Base-by-base conservation (phyloP, 2,113 vertebrate genomes). In the Ammodramus savannarum region DNA sequence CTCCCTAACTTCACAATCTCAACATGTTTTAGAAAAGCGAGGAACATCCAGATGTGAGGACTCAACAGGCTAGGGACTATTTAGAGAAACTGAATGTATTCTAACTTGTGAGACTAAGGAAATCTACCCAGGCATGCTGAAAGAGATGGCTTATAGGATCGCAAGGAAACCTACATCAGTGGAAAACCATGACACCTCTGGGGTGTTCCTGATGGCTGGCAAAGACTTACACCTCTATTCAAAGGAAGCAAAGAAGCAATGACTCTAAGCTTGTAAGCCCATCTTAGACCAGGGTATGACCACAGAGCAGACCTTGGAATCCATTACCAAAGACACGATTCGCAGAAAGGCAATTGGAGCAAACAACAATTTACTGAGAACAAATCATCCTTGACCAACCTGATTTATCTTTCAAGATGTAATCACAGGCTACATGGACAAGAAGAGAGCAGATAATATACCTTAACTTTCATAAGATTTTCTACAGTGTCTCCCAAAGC, bases 381-480 rank as follows among this genome's bases (percentile, higher is more conserved):
- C 10, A 88, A 61, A 34, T 62, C 10, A 49, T 58, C n/a, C 46
- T 65, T 61, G 15, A 69, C 26, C 38, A 86, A 58, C 21, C 21
- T 63, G 52, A 71, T 67, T 59, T 86, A 7, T 38, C 16, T 91
- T 66, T 69, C n/a, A 74, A 68, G 55, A 78, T 54, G 10, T 25
- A 77, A 74, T 48, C 26, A 17, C 13, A 57, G n/a, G 16, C 46
- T 75, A 57, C 0, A 0, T 49, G 25, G 31, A 49, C 8, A 57
- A 80, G 43, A 76, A 71, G 15, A 83, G 13, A 54, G 5, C 9
- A 74, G 41, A 52, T 18, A 69, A 43, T 48, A 19, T 14, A 83
- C 7, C 17, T 62, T 67, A 46, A 62, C 5, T 58, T 65, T 31
- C 6, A 3, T 52, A 48, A 62, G 31, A 48, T 59, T 94, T 85